These are phyloP conservation scores for Diarsia mendica DNA, from an alignment of 2,888 invertebrate species.

Conservation along the genomic window DNA sequence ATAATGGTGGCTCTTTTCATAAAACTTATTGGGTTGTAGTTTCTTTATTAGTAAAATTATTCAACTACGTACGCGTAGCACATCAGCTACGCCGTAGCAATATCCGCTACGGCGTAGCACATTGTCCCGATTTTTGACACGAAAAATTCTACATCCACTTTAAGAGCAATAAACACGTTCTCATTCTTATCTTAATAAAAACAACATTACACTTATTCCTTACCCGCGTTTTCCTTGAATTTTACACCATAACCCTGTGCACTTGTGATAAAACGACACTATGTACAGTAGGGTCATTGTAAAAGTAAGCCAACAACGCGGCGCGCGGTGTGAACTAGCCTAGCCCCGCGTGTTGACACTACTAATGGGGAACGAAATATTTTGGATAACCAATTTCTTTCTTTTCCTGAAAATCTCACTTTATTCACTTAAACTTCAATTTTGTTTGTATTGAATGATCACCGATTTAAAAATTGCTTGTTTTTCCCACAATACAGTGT, in stretches of 20 bases:
- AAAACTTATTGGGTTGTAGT: too few species aligned
- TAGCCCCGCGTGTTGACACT: slow-evolving; percentile 56
- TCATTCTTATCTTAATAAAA: too few species aligned
- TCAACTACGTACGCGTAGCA: slow-evolving; percentile 3
- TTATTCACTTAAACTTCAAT: too few species aligned
- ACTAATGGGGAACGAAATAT: slow-evolving; percentile 50
- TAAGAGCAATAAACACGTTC: too few species aligned
- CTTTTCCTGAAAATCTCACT: neutral
- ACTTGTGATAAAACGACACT: slow-evolving; percentile 78
- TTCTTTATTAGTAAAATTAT: too few species aligned
- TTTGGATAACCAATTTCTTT: slow-evolving; percentile 17
- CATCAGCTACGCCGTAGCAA: neutral
- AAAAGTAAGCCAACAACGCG: slow-evolving; percentile 69
- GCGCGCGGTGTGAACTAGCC: slow-evolving; percentile 59
- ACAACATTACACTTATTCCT: neutral
- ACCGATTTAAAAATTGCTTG: too few species aligned
- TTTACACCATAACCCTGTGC: slow-evolving; percentile 63
- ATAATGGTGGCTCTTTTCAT: too few species aligned
- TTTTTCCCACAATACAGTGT: too few species aligned
- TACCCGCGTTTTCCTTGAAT: slow-evolving; percentile 27
- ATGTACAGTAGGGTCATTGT: slow-evolving; percentile 75
- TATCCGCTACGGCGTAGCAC: neutral
- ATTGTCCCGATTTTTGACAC: neutral
- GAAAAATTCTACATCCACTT: neutral
- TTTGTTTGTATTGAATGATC: too few species aligned